Percentiles rank a stretch among this genome's conserved stretches.
phyloP scores from a whole-genome alignment of 2,113 vertebrate genomes.

The Hypanus sabinus region DNA sequence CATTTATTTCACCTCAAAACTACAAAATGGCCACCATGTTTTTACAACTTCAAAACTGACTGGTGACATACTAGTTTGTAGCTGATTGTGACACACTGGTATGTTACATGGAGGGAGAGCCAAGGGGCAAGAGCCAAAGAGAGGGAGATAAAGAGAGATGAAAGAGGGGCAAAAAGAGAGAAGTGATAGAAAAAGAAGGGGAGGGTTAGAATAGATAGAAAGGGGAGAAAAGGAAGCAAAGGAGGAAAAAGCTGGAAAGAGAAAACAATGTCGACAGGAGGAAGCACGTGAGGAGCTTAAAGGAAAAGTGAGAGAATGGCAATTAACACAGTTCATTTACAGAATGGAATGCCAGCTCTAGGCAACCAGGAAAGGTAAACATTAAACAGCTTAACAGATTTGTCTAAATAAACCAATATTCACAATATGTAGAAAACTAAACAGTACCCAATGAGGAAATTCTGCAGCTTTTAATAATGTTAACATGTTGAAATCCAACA shows the following conservation, averaged over 20 bases:
- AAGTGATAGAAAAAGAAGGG: background rate
- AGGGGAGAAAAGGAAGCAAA: background rate
- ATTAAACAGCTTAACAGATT: background rate
- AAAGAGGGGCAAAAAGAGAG: background rate
- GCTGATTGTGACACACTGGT: constrained; percentile 4
- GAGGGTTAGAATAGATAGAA: background rate
- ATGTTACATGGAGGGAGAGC: background rate
- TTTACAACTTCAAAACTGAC: background rate
- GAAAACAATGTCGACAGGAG: background rate
- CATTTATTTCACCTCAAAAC: background rate
- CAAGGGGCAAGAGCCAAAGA: background rate
- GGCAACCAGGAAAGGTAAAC: background rate
- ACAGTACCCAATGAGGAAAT: background rate
- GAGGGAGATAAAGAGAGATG: background rate
- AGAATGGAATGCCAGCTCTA: background rate
- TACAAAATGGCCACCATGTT: background rate
- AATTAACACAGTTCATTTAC: background rate
- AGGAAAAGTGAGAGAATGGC: background rate
- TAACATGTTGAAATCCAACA: background rate
- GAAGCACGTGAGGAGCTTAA: background rate
- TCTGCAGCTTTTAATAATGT: background rate
- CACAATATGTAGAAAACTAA: background rate
- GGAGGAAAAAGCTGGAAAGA: background rate
- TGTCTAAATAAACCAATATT: background rate
- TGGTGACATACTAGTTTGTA: background rate